Percentiles rank a stretch among this genome's conserved stretches.
phyloP scores from a whole-genome alignment of 1,140 invertebrate genomes.

The Centruroides vittatus region DNA sequence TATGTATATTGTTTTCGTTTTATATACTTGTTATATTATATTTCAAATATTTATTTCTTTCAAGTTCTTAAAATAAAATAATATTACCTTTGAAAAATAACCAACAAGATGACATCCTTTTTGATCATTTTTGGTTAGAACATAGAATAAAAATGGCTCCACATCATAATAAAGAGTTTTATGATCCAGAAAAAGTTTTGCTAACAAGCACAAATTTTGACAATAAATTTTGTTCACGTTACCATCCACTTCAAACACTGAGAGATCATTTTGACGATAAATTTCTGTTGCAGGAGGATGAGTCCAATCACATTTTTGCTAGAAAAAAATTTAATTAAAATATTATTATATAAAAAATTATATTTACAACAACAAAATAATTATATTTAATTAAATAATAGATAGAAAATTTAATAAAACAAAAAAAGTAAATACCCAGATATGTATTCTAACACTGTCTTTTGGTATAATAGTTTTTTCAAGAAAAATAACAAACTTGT shows the following conservation, averaged over 20 bases:
- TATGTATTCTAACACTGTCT: no score
- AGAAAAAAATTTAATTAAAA: constrained; percentile 8
- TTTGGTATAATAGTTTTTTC: no score
- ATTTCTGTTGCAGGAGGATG: constrained; percentile 96
- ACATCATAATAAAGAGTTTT: constrained; percentile 98
- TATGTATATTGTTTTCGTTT: no score
- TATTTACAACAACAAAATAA: neutral
- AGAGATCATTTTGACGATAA: constrained; percentile 70
- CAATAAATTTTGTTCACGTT: constrained; percentile 97
- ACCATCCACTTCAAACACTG: constrained; percentile 78
- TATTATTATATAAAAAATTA: neutral
- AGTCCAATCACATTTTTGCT: constrained; percentile 72
- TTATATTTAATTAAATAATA: neutral
- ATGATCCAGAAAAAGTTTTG: constrained; percentile 94
- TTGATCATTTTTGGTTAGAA: constrained; percentile 82
- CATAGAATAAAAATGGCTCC: constrained; percentile 96
- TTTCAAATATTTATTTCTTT: no score
- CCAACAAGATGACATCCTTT: constrained; percentile 42
- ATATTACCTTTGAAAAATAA: constrained; percentile 37
- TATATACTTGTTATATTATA: no score
- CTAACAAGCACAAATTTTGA: constrained; percentile 92
- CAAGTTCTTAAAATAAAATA: no score
- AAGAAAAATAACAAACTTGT: no score
- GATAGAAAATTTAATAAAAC: neutral
- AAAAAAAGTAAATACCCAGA: no score